Conservation (phyloP, 2,113 vertebrate species). For the Perognathus longimembris region DNA sequence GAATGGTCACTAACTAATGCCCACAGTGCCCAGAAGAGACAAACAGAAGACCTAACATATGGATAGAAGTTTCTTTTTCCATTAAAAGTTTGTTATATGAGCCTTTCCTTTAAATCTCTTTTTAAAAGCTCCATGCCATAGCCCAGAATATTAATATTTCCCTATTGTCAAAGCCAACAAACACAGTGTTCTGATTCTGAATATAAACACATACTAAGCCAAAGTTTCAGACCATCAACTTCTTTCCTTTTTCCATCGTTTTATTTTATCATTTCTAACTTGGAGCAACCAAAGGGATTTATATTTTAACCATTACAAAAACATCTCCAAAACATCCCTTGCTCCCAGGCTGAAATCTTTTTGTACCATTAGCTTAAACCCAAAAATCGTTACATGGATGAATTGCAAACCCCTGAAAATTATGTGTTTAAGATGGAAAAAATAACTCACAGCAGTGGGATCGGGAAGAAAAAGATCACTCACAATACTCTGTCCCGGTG, state of each 20-base stretch:
- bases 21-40: not conserved
- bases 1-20: not conserved
- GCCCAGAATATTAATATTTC: constrained; percentile 53
- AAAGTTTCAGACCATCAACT: constrained; percentile 68
- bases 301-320: constrained; percentile 70
- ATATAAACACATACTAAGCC: constrained; percentile 51
- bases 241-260: constrained; percentile 65
- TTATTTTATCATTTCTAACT: constrained; percentile 65
- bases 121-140: constrained; percentile 10
- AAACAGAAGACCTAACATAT: not conserved
- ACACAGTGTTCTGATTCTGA: constrained; percentile 49
- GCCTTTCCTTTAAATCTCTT: constrained; percentile 42
- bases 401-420: constrained; percentile 64
- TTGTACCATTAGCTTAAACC: constrained; percentile 59
- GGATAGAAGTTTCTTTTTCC: not conserved
- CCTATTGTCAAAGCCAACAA: constrained; percentile 51
- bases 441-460: constrained; percentile 57
- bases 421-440: constrained; percentile 47
- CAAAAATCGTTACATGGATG: not conserved
- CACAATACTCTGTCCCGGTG: constrained; percentile 13
- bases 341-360: constrained; percentile 40
- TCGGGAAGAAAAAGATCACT: constrained; percentile 9
- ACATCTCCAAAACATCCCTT: constrained; percentile 34
- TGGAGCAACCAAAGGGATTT: constrained; percentile 56
- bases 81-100: constrained; percentile 24